These are phyloP conservation scores for Pollachius pollachius DNA, from an alignment of 2,113 vertebrate species.

Conservation along the genomic window DNA sequence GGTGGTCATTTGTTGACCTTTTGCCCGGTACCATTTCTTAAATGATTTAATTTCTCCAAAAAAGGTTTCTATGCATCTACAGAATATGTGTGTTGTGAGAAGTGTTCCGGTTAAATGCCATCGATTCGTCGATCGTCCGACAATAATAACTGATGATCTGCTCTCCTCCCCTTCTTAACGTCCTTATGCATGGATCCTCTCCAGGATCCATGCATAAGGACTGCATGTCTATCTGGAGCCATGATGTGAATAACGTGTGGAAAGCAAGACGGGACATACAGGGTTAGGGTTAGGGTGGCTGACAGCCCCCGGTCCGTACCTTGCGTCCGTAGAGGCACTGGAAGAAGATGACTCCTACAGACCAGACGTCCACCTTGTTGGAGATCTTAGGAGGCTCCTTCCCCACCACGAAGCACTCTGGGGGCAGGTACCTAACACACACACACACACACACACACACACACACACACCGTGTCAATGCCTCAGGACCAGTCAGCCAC, in stretches of 20 bases:
- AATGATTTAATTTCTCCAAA: background rate
- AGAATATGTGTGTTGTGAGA: no score
- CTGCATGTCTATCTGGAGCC: no score
- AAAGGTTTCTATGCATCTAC: background rate
- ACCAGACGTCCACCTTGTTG: conserved; percentile 99
- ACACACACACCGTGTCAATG: background rate
- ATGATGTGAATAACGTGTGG: background rate
- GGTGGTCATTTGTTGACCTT: no score
- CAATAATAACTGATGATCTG: no score
- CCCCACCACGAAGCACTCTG: conserved; percentile 98
- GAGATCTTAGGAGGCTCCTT: conserved; percentile 99
- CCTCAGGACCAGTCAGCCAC: no score
- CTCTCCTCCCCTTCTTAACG: no score
- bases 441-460: conserved; percentile 1
- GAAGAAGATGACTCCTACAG: conserved; percentile 98
- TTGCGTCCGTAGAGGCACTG: conserved; percentile 99
- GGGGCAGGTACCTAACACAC: conserved; percentile 90
- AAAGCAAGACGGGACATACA: background rate
- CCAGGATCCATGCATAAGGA: no score
- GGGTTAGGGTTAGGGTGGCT: no score
- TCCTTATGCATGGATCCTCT: no score
- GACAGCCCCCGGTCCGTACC: conserved; percentile 65
- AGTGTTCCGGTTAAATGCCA: no score
- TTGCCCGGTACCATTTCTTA: background rate
- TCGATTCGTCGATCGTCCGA: no score